phyloP scores from a whole-genome alignment of 2,888 invertebrate genomes.

The Drosophila subquinaria region DNA sequence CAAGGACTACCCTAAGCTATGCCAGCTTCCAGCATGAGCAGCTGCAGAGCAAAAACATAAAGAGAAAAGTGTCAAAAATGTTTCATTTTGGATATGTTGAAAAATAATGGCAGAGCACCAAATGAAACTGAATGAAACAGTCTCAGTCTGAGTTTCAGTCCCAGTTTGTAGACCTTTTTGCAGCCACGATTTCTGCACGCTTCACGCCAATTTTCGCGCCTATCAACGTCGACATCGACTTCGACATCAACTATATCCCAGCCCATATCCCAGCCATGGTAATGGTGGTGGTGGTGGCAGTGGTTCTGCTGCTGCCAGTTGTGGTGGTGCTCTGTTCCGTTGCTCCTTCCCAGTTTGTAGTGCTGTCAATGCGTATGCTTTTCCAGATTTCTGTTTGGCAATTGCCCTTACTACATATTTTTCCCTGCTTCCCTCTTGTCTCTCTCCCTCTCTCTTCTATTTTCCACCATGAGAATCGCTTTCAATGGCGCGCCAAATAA shows the following conservation, averaged over 20 bases:
- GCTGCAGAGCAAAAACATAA: conserved; percentile 57
- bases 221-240: conserved; percentile 74
- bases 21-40: conserved; percentile 46
- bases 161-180: conserved; percentile 47
- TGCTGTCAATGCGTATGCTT: conserved; percentile 32
- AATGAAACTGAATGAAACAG: conserved; percentile 26
- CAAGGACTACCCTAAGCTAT: conserved; percentile 37
- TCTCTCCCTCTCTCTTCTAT: conserved; percentile 2
- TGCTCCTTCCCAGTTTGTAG: conserved; percentile 19
- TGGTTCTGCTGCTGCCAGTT: conserved; percentile 33
- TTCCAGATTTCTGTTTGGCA: conserved; percentile 42
- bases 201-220: conserved; percentile 85
- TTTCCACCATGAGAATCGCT: conserved; percentile 50
- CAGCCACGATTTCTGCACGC: conserved; percentile 85
- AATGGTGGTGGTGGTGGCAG: conserved; percentile 31
- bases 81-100: conserved; percentile 79
- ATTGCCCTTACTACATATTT: conserved; percentile 50
- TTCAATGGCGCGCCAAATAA: conserved; percentile 65
- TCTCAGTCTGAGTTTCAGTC: neutral
- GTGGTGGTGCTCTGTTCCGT: conserved; percentile 30
- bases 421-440: conserved; percentile 8
- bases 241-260: conserved; percentile 45
- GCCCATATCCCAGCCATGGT: conserved; percentile 27
- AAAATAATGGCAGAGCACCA: conserved; percentile 68
- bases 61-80: conserved; percentile 76